Percentiles rank a stretch among this genome's conserved stretches.
Evolutionary conservation across 2,797 vertebrate genomes (phyloP).

Genomic region (Apogon hyalosoma): DNA sequence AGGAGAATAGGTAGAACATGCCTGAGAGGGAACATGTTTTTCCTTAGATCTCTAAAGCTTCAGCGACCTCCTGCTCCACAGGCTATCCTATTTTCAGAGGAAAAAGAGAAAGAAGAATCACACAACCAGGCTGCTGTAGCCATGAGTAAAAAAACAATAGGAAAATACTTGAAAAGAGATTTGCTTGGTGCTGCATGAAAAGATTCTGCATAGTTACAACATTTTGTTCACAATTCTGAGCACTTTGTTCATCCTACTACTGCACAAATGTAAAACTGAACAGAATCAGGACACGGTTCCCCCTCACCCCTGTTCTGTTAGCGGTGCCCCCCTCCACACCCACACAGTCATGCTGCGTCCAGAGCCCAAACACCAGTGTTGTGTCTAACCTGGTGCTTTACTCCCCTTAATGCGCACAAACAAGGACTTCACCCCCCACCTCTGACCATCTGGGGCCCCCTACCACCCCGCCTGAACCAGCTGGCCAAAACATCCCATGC

Average conservation of each 20-base stretch:
- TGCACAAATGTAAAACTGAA: conserved; percentile 34
- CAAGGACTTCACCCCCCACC: conserved; percentile 74
- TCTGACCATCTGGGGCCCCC: conserved; percentile 79
- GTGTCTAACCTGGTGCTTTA: conserved; percentile 79
- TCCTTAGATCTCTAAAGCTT: conserved; percentile 52
- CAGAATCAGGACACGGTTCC: conserved; percentile 43
- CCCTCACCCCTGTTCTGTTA: not conserved
- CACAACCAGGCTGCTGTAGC: conserved; percentile 9
- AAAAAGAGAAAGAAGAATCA: conserved; percentile 41
- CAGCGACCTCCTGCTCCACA: conserved; percentile 57
- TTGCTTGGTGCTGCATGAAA: not conserved
- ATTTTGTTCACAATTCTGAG: conserved; percentile 28
- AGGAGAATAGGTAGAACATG: conserved; percentile 20
- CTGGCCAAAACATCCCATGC: conserved; percentile 58
- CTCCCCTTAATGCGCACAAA: conserved; percentile 73
- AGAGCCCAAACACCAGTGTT: conserved; percentile 70
- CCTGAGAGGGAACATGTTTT: conserved; percentile 41
- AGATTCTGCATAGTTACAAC: conserved; percentile 27
- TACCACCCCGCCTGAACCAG: conserved; percentile 49
- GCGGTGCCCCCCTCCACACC: conserved; percentile 25
- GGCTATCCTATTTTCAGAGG: conserved; percentile 63
- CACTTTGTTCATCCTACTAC: conserved; percentile 19
- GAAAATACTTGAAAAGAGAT: conserved; percentile 13
- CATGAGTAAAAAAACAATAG: conserved; percentile 4
- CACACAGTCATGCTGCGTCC: conserved; percentile 56